Percentiles rank a stretch among this genome's conserved stretches.
phyloP scores from a whole-genome alignment of 2,113 vertebrate genomes.

The Neogobius melanostomus region DNA sequence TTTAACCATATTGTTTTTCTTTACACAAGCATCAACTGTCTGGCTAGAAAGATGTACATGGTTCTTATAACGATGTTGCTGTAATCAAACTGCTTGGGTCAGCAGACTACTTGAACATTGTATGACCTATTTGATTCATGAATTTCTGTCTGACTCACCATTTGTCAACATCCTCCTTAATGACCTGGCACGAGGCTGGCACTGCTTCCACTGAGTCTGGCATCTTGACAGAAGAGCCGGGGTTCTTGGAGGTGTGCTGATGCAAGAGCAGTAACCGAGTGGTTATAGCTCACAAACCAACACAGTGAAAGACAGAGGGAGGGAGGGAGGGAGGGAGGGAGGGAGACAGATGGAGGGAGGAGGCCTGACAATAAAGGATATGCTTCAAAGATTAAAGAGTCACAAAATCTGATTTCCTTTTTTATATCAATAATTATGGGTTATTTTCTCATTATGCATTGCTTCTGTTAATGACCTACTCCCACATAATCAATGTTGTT shows the following conservation, averaged over 20 bases:
- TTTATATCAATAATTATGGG: not conserved
- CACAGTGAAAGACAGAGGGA: constrained; percentile 13
- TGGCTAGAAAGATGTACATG: not conserved
- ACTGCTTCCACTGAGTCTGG: constrained; percentile 49
- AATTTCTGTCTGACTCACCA: constrained; percentile 62
- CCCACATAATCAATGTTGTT: constrained; percentile 1
- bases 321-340: constrained; percentile 5
- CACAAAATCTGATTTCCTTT: not conserved
- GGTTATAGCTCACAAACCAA: constrained; percentile 28
- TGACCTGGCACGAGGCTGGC: constrained; percentile 67
- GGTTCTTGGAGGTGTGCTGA: constrained; percentile 35
- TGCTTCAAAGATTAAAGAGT: constrained; percentile 3
- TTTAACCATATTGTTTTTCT: not conserved
- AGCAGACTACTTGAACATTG: not conserved
- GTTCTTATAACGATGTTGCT: not conserved
- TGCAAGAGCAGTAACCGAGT: constrained; percentile 41
- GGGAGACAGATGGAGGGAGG: constrained; percentile 11
- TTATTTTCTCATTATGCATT: constrained; percentile 1
- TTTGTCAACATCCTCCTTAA: constrained; percentile 62
- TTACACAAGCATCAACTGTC: constrained; percentile 1
- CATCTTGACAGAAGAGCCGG: constrained; percentile 55
- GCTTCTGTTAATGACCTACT: constrained; percentile 16
- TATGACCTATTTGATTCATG: not conserved
- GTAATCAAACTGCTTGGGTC: not conserved
- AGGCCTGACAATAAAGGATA: constrained; percentile 10